Evolutionary conservation across 1,140 invertebrate genomes (phyloP), one percentile per base, ranked within the genome.

Genomic region (Andrena cerasifolii): DNA sequence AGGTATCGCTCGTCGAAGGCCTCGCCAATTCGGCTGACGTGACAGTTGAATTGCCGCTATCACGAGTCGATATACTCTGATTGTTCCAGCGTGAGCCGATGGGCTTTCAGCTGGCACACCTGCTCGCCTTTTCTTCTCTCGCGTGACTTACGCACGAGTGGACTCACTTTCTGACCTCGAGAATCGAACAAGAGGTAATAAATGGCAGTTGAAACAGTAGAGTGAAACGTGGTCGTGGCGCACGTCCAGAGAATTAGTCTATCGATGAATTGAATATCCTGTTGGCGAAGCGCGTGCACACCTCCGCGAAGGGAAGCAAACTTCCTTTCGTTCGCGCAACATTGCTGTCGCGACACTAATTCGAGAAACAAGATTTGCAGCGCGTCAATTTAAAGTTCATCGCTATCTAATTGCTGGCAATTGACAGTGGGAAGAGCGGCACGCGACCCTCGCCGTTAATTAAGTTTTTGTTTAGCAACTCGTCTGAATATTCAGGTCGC

Each of bases 21-120:
- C 36, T 33, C 14, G 51, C 21, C 10, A 56, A 77, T 61, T 58
- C 49, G 62, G 67, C 31, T 33, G 71, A 62, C 45, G 45, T 53
- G 45, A 67, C 73, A 58, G 73, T 47, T 75, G 62, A 75, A 75
- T 75, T 47, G 63, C 28, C 51, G 26, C 16, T 33, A 16, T 49
- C 43, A 14, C 16, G 26, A 67, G 36, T 24, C 40, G 72, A 75
- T 45, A 43, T n/a, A n/a, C 18, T 67, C 21, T 28, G 24, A 76
- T 68, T 49, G 65, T 75, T 28, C 36, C 26, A 40, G 28, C 12
- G 3, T 7, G 36, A 10, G 36, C 10, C 36, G 4, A 5, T 40
- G 10, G 4, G 4, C 36, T 40, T 40, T 40, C 36, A n/a, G n/a
- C n/a, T n/a, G n/a, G n/a, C 71, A 53, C 71, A 49, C 24, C 47